Conservation (phyloP, 2,797 vertebrate species). For the Pygocentrus nattereri region DNA sequence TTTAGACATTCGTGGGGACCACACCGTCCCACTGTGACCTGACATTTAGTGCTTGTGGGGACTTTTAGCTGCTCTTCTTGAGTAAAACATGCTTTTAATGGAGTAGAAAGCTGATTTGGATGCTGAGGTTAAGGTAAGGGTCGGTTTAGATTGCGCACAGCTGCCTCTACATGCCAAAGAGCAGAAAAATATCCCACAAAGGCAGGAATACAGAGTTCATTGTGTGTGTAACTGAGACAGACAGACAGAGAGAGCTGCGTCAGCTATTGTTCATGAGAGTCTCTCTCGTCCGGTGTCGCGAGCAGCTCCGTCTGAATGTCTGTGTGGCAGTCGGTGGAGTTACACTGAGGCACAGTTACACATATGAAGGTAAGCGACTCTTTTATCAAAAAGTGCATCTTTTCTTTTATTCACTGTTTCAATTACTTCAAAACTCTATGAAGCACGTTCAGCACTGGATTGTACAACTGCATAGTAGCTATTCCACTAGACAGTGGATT, state of each 20-base stretch:
- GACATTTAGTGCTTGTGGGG: not conserved
- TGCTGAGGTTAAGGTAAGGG: not conserved
- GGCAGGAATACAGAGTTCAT: not conserved
- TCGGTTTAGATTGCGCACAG: not conserved
- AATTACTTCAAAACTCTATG: no score
- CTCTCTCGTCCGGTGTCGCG: not conserved
- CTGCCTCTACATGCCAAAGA: not conserved
- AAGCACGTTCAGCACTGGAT: no score
- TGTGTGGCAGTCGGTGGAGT: not conserved
- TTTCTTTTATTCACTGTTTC: not conserved
- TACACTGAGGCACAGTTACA: not conserved
- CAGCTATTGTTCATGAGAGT: not conserved
- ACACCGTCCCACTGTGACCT: no score
- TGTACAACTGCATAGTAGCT: no score
- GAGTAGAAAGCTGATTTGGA: not conserved
- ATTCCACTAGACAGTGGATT: no score
- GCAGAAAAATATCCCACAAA: not conserved
- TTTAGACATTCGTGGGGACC: not conserved
- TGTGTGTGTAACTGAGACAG: not conserved
- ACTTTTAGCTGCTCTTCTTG: not conserved
- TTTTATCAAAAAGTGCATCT: not conserved
- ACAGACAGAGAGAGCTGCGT: not conserved
- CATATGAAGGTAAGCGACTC: constrained; percentile 49
- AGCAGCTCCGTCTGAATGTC: not conserved
- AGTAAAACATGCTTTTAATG: no score